These are phyloP conservation scores for Eurois occulta DNA, from an alignment of 2,888 invertebrate genomes.

Conservation along the genomic window DNA sequence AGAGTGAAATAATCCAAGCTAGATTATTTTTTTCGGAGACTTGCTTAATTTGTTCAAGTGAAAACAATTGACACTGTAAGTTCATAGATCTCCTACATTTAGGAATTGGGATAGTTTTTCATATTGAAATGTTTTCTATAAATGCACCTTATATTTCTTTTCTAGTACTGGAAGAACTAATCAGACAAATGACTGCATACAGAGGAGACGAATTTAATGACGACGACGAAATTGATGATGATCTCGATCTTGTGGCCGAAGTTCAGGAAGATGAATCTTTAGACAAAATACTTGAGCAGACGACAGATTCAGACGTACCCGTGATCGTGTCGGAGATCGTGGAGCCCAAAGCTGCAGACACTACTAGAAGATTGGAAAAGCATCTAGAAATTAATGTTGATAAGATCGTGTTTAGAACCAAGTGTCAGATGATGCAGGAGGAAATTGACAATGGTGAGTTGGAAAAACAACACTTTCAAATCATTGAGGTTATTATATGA, in stretches of 20 bases:
- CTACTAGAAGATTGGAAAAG: slow-evolving; percentile 73
- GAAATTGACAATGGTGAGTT: slow-evolving; percentile 80
- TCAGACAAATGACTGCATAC: slow-evolving; percentile 91
- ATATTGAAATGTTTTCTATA: background rate
- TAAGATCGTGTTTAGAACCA: slow-evolving; percentile 83
- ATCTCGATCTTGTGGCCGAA: slow-evolving; percentile 76
- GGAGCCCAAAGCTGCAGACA: slow-evolving; percentile 82
- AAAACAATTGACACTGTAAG: background rate
- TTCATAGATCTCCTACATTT: background rate
- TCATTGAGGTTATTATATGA: background rate
- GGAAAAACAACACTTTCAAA: background rate
- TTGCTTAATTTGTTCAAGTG: background rate
- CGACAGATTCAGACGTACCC: slow-evolving; percentile 68
- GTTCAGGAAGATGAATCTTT: slow-evolving; percentile 63
- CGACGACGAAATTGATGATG: slow-evolving; percentile 83
- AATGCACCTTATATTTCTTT: slow-evolving; percentile 2
- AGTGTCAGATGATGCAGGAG: slow-evolving; percentile 90
- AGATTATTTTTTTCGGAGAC: background rate
- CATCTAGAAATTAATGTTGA: slow-evolving; percentile 74
- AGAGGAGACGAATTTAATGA: slow-evolving; percentile 88
- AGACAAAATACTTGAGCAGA: slow-evolving; percentile 62
- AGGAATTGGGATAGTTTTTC: background rate
- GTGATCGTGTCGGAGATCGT: slow-evolving; percentile 79
- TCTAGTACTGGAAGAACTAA: slow-evolving; percentile 92
- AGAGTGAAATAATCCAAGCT: background rate